These are phyloP conservation scores for Polyodon spathula DNA, from an alignment of 2,113 vertebrate genomes.

Conservation along the genomic window DNA sequence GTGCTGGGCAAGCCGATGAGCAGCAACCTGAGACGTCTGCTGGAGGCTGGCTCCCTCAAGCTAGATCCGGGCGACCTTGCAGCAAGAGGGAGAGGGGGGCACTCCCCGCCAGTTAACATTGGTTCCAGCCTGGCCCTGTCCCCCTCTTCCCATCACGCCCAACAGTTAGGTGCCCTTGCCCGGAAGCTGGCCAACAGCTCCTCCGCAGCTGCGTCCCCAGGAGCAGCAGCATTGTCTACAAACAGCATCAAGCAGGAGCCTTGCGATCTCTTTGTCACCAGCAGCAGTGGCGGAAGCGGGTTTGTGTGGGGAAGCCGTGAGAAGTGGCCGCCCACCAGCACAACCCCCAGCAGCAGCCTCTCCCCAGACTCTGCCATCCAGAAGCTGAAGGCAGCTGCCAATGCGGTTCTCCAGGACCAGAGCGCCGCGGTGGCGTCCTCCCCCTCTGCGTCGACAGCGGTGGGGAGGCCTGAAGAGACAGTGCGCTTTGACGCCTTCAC, in stretches of 20 bases:
- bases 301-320: conserved; percentile 89
- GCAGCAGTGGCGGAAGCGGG: conserved; percentile 51
- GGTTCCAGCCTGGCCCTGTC: conserved; percentile 74
- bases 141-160: conserved; percentile 85
- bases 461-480: conserved; percentile 67
- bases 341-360: conserved; percentile 71
- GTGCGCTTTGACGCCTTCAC: conserved; percentile 89
- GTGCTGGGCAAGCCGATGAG: conserved; percentile 83
- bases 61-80: conserved; percentile 63
- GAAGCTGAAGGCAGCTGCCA: conserved; percentile 93
- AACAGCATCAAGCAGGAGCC: conserved; percentile 59
- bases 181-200: conserved; percentile 80
- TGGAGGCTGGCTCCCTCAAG: conserved; percentile 88
- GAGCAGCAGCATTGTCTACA: conserved; percentile 47
- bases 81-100: conserved; percentile 60
- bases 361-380: conserved; percentile 95
- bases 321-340: conserved; percentile 82
- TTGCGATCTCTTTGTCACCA: conserved; percentile 51
- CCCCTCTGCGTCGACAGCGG: conserved; percentile 28
- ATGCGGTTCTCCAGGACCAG: conserved; percentile 94
- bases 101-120: conserved; percentile 64
- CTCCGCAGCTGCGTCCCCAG: conserved; percentile 48
- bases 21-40: conserved; percentile 85
- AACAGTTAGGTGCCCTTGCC: conserved; percentile 91
- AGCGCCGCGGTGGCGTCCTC: conserved; percentile 55